Evolutionary conservation across 2,888 invertebrate genomes (phyloP).

Genomic region (Ischnura elegans): DNA sequence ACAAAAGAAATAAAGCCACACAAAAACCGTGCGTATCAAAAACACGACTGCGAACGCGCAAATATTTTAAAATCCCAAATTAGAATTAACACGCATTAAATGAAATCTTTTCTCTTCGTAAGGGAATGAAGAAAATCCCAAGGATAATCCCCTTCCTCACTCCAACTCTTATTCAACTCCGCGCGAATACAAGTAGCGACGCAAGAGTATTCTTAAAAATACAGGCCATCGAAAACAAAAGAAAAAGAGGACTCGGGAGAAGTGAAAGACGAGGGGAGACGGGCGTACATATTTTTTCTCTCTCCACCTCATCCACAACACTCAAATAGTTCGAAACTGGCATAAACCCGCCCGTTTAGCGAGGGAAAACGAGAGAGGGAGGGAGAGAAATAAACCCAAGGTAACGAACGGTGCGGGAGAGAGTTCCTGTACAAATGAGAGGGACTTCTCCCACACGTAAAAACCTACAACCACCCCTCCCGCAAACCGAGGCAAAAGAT

Average conservation of each 20-base stretch:
- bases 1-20: background rate
- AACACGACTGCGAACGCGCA: background rate
- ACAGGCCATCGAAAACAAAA: conserved; percentile 10
- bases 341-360: conserved; percentile 26
- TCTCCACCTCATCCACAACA: background rate
- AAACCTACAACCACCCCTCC: too few species aligned
- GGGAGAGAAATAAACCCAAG: conserved; percentile 27
- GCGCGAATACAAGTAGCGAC: background rate
- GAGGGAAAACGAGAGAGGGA: background rate
- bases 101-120: background rate
- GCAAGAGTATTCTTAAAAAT: background rate
- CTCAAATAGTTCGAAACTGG: conserved; percentile 44
- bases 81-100: background rate
- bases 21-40: background rate
- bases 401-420: conserved; percentile 14
- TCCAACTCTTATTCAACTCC: background rate
- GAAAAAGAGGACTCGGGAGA: background rate
- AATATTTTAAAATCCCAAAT: background rate
- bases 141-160: background rate
- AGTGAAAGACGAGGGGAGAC: background rate
- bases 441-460: conserved; percentile 4
- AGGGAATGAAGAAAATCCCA: background rate
- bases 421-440: conserved; percentile 34
- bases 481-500: background rate
- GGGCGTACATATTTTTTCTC: background rate